These are phyloP conservation scores for Sebastes taczanowskii DNA, from an alignment of 2,797 vertebrate genomes.

Conservation along the genomic window DNA sequence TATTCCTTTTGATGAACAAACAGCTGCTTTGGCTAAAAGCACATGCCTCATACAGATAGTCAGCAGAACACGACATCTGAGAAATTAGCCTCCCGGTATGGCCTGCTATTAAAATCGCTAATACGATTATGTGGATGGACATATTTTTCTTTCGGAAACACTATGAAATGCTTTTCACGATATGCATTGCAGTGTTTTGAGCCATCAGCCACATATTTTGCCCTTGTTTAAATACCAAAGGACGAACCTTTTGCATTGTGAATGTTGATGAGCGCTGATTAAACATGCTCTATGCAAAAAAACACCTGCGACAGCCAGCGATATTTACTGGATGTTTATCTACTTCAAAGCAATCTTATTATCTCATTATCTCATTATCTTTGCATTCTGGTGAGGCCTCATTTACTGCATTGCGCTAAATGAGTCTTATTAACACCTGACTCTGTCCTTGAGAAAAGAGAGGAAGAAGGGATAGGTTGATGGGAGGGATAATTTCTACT, in stretches of 20 bases:
- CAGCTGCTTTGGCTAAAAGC: neutral
- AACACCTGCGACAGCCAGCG: slow-evolving; percentile 50
- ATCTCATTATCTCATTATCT: slow-evolving; percentile 85
- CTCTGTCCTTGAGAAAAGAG: slow-evolving; percentile 62
- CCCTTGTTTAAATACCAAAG: slow-evolving; percentile 45
- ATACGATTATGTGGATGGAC: neutral
- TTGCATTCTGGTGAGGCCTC: slow-evolving; percentile 80
- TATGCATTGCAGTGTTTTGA: neutral
- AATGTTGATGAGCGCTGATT: slow-evolving; percentile 57
- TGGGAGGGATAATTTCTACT: slow-evolving; percentile 41
- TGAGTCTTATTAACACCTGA: slow-evolving; percentile 68
- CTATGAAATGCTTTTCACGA: neutral
- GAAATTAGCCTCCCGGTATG: neutral
- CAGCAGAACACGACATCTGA: neutral
- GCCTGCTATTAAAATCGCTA: neutral
- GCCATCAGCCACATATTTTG: neutral
- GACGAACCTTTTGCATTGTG: slow-evolving; percentile 21
- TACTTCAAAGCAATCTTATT: slow-evolving; percentile 87
- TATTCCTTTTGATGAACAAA: slow-evolving; percentile 40
- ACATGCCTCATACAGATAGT: neutral
- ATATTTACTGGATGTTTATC: slow-evolving; percentile 88
- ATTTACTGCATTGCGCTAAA: slow-evolving; percentile 81
- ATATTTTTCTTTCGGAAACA: neutral
- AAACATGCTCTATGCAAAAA: slow-evolving; percentile 34
- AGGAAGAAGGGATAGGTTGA: slow-evolving; percentile 40